Base-by-base conservation (phyloP, 2,113 vertebrate genomes). In the Trichomycterus rosablanca region DNA sequence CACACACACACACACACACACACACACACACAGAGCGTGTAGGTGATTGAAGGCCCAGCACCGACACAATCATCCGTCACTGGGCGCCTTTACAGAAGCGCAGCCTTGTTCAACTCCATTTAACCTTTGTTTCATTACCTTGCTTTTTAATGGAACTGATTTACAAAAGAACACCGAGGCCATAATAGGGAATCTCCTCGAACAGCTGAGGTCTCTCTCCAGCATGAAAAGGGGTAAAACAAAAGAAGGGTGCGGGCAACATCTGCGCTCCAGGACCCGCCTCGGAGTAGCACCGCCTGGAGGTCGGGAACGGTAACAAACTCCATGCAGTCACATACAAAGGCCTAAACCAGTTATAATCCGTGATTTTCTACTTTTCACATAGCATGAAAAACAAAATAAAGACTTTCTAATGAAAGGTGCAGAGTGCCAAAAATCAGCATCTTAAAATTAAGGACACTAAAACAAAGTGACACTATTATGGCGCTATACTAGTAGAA, bases 91-190 rank as follows among this genome's bases (percentile, higher is more conserved):
- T 70, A 48, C 75, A 76, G 70, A 69, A 80, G 68, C 67, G 78
- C 76, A 78, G 75, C 71, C 45, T 68, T 72, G 75, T 81, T 73
- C 80, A 74, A 79, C 84, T 81, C 79, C 83, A 80, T 81, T 84
- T 87, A 84, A 88, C 86, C 87, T 88, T 87, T 85, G 80, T 69
- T 87, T 88, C 86, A 83, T 86, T 74, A 78, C 74, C 74, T 74
- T 84, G 76, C 80, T 85, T 85, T n/a, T 87, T 89, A 87, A 88
- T 87, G 83, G 86, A 89, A 88, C 85, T 84, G 73, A 87, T 88
- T 88, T 87, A 83, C 78, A 84, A 87, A 87, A 87, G 87, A 88
- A 86, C 86, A 89, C 79, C 87, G 85, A 85, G 78, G 81, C 84
- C 82, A 88, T 89, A 88, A 89, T 88, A 76, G 83, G 83, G 83